phyloP scores from a whole-genome alignment of 2,113 vertebrate species.

The Crypturellus undulatus region DNA sequence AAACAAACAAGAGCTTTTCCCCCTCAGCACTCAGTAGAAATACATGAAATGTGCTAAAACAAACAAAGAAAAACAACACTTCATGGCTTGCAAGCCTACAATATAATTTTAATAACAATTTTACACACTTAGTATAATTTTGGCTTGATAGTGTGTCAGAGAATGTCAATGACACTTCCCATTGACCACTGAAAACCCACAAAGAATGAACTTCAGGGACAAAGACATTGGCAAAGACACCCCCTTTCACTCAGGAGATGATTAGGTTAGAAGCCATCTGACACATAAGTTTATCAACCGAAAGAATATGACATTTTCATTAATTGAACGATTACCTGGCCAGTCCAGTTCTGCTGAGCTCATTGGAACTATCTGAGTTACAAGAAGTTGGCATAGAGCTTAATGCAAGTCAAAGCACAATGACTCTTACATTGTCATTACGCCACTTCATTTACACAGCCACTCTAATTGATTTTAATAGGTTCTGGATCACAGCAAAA shows the following conservation, averaged over 20 bases:
- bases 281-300: constrained; percentile 29
- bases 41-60: not conserved
- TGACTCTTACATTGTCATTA: constrained; percentile 55
- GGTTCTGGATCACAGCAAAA: constrained; percentile 57
- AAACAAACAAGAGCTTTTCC: not conserved
- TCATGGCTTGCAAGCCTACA: not conserved
- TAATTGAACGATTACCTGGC: constrained; percentile 37
- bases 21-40: not conserved
- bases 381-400: constrained; percentile 28
- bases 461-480: constrained; percentile 63
- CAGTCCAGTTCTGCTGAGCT: constrained; percentile 54
- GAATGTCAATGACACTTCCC: not conserved
- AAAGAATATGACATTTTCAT: constrained; percentile 42
- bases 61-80: not conserved
- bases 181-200: not conserved
- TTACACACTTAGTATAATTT: not conserved
- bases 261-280: not conserved
- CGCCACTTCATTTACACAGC: constrained; percentile 57
- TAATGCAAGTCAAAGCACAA: constrained; percentile 49
- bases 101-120: not conserved
- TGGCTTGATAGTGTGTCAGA: not conserved
- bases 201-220: not conserved
- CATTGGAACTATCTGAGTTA: constrained; percentile 25
- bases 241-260: not conserved
- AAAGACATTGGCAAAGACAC: not conserved